Evolutionary conservation across 2,888 invertebrate species (phyloP).

Genomic region (Temnothorax ravouxi): DNA sequence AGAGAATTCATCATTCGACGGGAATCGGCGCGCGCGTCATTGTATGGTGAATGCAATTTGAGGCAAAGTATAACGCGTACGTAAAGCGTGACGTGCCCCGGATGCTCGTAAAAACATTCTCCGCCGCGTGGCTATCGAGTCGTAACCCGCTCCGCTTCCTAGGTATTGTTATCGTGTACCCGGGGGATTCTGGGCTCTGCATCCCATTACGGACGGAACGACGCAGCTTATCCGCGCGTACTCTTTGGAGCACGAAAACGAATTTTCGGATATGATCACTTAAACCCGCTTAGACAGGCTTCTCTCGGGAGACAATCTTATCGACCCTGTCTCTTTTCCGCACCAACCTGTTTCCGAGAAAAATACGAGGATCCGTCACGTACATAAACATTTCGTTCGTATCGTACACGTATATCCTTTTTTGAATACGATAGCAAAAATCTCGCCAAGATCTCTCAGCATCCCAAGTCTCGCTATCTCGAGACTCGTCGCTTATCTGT

Average conservation of each 20-base stretch:
- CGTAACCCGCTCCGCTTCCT: conserved; percentile 78
- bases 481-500: conserved; percentile 17
- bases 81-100: conserved; percentile 66
- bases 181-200: conserved; percentile 71
- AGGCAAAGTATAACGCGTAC: conserved; percentile 62
- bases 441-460: neutral
- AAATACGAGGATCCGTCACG: neutral
- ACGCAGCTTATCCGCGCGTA: neutral
- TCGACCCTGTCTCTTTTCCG: neutral
- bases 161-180: conserved; percentile 76
- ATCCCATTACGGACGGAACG: conserved; percentile 26
- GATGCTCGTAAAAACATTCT: conserved; percentile 69
- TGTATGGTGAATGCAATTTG: conserved; percentile 33
- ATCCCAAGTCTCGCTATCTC: neutral
- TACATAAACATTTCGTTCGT: neutral
- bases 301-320: neutral
- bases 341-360: neutral
- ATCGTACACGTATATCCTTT: neutral
- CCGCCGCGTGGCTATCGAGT: conserved; percentile 68
- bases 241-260: neutral
- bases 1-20: conserved; percentile 15
- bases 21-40: neutral
- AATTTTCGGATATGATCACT: neutral
- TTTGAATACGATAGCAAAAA: neutral
- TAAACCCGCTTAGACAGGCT: neutral